phyloP scores from a whole-genome alignment of 2,888 invertebrate species.

The Macrosiphum euphorbiae region DNA sequence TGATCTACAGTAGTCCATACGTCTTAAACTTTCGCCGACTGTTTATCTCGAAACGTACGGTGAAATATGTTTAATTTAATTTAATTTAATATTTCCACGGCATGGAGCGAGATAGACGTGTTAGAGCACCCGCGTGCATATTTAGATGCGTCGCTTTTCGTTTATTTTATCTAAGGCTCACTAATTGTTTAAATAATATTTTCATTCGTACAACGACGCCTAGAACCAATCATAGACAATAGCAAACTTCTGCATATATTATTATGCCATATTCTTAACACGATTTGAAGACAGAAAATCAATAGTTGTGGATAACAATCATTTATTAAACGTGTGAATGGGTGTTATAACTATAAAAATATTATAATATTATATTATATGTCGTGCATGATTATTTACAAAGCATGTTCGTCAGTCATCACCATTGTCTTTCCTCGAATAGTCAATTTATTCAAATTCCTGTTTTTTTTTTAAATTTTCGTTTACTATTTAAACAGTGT shows the following conservation, averaged over 20 bases:
- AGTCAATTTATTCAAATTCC: not conserved
- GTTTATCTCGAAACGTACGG: not conserved
- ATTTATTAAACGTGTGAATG: not conserved
- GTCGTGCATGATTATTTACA: not conserved
- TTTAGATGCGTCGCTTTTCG: constrained; percentile 16
- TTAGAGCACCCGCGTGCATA: not conserved
- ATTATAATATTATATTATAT: not conserved
- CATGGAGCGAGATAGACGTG: not conserved
- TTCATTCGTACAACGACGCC: not conserved
- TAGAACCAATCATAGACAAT: not conserved
- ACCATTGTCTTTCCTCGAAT: not conserved
- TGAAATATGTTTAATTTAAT: not conserved
- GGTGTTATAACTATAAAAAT: not conserved
- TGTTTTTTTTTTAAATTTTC: too few relatives aligned
- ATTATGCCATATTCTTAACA: not conserved
- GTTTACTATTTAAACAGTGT: too few relatives aligned
- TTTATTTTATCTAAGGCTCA: not conserved
- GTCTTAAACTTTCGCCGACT: not conserved
- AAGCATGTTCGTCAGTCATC: not conserved
- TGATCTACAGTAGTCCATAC: not conserved
- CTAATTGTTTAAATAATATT: not conserved
- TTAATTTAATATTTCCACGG: not conserved
- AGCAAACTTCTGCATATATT: not conserved
- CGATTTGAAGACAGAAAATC: not conserved
- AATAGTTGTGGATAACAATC: not conserved